Evolutionary conservation across 2,888 invertebrate species (phyloP).

Genomic region (Mimachlamys varia): DNA sequence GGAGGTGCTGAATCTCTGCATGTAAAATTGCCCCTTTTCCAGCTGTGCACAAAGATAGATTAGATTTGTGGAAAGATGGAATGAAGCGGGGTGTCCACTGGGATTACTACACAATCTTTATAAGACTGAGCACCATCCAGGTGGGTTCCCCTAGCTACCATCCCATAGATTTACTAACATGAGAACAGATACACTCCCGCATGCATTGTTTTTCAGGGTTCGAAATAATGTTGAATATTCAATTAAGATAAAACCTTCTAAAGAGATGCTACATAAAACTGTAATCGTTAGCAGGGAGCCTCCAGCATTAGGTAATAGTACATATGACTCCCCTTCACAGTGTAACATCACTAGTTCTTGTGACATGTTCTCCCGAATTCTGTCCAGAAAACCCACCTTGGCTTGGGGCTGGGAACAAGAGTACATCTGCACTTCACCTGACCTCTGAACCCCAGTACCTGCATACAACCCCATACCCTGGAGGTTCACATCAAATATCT

Average conservation of each 20-base stretch:
- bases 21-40: too few relatives aligned
- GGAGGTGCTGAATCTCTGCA: too few relatives aligned
- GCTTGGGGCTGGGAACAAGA: neutral
- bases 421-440: neutral
- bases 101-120: too few relatives aligned
- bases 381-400: neutral
- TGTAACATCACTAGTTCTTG: neutral
- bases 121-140: too few relatives aligned
- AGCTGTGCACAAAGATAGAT: too few relatives aligned
- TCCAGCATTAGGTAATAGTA: neutral
- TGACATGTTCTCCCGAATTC: neutral
- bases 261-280: neutral
- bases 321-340: neutral
- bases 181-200: too few relatives aligned
- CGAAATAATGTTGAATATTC: conserved; percentile 30
- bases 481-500: neutral
- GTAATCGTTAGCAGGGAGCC: neutral
- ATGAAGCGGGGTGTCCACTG: too few relatives aligned
- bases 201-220: neutral
- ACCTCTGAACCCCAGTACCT: neutral
- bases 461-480: neutral
- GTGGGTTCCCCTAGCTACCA: too few relatives aligned
- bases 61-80: too few relatives aligned
- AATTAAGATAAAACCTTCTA: neutral
- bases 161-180: too few relatives aligned